Percentiles rank a stretch among this genome's conserved stretches.
These are phyloP conservation scores for Emydoidea blandingii DNA, from an alignment of 2,797 vertebrate species.

Conservation along the genomic window DNA sequence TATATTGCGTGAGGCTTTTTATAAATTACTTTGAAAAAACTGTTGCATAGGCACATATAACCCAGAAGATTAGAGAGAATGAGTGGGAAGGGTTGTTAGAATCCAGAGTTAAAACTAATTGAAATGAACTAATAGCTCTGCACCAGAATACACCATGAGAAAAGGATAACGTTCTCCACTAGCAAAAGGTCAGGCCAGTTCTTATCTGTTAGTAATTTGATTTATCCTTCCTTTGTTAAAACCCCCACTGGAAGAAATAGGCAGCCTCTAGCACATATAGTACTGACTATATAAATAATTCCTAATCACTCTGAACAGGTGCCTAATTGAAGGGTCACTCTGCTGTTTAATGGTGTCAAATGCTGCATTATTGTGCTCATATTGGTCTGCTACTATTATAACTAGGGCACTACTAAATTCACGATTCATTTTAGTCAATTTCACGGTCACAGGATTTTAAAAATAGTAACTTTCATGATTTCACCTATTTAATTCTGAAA, in stretches of 20 bases:
- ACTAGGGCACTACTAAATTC: too few species aligned
- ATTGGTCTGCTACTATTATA: not conserved
- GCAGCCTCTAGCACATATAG: not conserved
- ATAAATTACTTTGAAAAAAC: not conserved
- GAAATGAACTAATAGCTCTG: not conserved
- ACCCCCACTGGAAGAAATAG: not conserved
- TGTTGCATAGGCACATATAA: not conserved
- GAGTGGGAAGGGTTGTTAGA: not conserved
- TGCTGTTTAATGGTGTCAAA: not conserved
- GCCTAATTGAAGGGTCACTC: not conserved
- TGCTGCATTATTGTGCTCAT: not conserved
- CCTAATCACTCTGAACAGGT: not conserved
- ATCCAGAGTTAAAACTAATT: not conserved
- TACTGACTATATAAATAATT: not conserved
- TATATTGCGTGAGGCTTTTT: not conserved
- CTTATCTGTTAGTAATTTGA: not conserved
- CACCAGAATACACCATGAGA: not conserved
- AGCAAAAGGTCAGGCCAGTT: not conserved
- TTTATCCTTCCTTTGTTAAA: not conserved
- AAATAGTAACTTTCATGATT: too few species aligned
- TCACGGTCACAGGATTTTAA: too few species aligned
- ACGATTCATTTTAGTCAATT: too few species aligned
- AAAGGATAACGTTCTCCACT: not conserved
- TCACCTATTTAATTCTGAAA: too few species aligned
- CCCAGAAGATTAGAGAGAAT: not conserved